Evolutionary conservation across 2,797 vertebrate species (phyloP).

Genomic region (Oreochromis mossambicus): DNA sequence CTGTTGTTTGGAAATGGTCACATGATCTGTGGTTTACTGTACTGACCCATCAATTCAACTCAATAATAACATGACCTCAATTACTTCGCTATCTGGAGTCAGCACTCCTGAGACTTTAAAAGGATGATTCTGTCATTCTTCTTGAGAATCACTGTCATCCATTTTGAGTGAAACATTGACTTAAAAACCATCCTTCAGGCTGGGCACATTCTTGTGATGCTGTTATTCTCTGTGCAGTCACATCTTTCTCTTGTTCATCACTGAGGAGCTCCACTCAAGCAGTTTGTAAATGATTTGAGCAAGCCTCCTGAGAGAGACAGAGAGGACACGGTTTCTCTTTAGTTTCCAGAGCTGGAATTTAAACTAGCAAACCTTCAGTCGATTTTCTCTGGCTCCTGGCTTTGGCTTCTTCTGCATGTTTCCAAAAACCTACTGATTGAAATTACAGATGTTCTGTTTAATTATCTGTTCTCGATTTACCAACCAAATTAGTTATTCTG

Average conservation of each 20-base stretch:
- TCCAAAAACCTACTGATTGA: background rate
- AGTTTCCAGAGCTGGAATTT: background rate
- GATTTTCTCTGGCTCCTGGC: background rate
- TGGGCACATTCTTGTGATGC: background rate
- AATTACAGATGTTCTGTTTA: background rate
- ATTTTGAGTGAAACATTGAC: background rate
- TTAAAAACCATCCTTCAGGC: background rate
- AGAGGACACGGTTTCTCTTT: background rate
- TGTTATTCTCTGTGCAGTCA: background rate
- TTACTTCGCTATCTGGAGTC: background rate
- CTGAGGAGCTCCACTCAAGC: background rate
- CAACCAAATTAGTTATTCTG: background rate
- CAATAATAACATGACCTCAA: no score
- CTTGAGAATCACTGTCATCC: background rate
- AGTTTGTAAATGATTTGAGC: background rate
- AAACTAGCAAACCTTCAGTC: background rate
- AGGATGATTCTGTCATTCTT: background rate
- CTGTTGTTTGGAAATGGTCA: background rate
- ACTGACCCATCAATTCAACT: background rate
- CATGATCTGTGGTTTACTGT: background rate
- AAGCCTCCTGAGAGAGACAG: background rate
- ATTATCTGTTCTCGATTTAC: background rate
- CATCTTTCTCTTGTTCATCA: background rate
- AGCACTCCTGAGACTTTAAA: background rate
- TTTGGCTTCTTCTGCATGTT: background rate